Evolutionary conservation across 2,888 invertebrate species (phyloP).

Genomic region (Cylindroiulus punctatus): DNA sequence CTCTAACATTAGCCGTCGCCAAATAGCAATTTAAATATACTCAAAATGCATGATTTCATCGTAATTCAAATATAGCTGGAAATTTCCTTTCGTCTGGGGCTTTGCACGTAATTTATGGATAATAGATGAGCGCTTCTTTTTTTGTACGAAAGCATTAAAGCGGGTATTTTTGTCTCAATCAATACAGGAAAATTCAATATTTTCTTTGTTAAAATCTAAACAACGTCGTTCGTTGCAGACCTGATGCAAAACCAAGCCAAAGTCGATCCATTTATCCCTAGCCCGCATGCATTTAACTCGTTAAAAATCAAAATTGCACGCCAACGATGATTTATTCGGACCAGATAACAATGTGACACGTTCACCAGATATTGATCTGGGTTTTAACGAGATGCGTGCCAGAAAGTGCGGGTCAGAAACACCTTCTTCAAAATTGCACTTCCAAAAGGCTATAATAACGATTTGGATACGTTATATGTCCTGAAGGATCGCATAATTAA

Average conservation of each 20-base stretch:
- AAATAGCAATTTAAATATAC: constrained; percentile 32
- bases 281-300: constrained; percentile 21
- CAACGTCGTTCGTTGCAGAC: not conserved
- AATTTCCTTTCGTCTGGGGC: not conserved
- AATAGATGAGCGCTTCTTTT: not conserved
- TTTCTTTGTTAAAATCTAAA: constrained; percentile 29
- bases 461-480: not conserved
- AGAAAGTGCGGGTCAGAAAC: not conserved
- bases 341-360: constrained; percentile 32
- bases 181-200: constrained; percentile 21
- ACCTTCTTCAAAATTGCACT: not conserved
- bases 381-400: constrained; percentile 26
- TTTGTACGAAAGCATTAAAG: constrained; percentile 4
- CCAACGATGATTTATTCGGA: constrained; percentile 12
- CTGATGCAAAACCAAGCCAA: not conserved
- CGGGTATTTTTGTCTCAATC: constrained; percentile 21
- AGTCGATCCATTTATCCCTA: not conserved
- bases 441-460: not conserved
- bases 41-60: constrained; percentile 32
- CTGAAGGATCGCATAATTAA: not conserved
- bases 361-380: constrained; percentile 15
- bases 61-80: constrained; percentile 13
- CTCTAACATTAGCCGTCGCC: not conserved
- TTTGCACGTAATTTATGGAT: not conserved
- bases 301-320: constrained; percentile 20